Evolutionary conservation across 2,797 vertebrate genomes (phyloP).

Genomic region (Streptopelia turtur): DNA sequence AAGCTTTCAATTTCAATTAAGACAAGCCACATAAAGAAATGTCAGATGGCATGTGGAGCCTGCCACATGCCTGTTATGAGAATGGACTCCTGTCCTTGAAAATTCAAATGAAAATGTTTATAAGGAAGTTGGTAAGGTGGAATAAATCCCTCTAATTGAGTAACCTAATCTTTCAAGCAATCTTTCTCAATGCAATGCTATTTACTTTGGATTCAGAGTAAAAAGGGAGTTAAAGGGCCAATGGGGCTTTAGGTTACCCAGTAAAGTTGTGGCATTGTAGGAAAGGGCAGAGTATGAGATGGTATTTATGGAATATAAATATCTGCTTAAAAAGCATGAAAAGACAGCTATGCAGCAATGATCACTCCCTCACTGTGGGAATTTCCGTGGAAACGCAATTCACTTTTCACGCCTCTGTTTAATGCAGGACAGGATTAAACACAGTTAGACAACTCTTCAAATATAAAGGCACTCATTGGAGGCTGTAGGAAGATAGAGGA

Average conservation of each 20-base stretch:
- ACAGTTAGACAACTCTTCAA: neutral
- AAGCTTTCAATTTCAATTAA: conserved; percentile 18
- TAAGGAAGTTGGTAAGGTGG: conserved; percentile 54
- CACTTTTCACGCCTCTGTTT: conserved; percentile 1
- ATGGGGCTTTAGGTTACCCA: conserved; percentile 39
- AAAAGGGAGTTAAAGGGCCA: conserved; percentile 16
- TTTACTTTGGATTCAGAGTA: conserved; percentile 62
- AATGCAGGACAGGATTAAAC: neutral
- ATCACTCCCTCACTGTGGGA: conserved; percentile 19
- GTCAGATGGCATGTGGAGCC: neutral
- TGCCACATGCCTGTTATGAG: neutral
- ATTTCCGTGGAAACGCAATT: conserved; percentile 9
- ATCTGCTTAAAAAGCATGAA: conserved; percentile 57
- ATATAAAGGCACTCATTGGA: neutral
- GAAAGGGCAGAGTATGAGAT: neutral
- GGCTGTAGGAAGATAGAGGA: neutral
- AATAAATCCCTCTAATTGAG: conserved; percentile 55
- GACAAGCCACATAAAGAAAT: neutral
- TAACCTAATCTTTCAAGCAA: conserved; percentile 54
- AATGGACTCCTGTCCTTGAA: conserved; percentile 33
- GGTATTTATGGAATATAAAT: conserved; percentile 54
- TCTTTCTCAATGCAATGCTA: conserved; percentile 42
- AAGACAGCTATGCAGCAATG: conserved; percentile 46
- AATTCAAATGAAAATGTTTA: conserved; percentile 61
- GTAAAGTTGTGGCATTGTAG: conserved; percentile 48